Evolutionary conservation across 2,113 vertebrate genomes (phyloP).

Genomic region (Rhinoptilus africanus): DNA sequence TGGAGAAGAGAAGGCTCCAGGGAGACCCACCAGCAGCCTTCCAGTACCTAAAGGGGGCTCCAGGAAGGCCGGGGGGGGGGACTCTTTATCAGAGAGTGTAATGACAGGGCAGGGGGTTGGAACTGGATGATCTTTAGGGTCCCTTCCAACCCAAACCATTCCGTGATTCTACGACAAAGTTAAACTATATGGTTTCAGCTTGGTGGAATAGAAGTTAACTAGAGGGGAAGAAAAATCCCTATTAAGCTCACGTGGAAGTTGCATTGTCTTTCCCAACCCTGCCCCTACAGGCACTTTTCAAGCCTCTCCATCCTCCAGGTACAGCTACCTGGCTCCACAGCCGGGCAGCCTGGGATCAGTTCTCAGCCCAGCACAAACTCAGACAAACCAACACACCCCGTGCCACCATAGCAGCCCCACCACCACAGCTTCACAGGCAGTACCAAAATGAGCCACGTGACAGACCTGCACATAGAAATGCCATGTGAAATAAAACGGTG

Average conservation of each 20-base stretch:
- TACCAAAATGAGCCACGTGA: background rate
- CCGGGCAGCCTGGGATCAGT: background rate
- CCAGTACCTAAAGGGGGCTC: background rate
- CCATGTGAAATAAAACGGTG: accelerated
- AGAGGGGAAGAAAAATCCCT: background rate
- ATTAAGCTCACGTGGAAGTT: background rate
- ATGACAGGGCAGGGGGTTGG: background rate
- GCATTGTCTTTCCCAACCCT: background rate
- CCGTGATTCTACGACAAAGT: background rate
- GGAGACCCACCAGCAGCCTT: background rate
- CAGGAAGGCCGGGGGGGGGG: background rate
- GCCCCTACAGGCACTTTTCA: background rate
- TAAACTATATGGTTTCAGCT: background rate
- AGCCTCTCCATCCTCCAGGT: background rate
- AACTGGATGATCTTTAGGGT: background rate
- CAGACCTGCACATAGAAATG: accelerated
- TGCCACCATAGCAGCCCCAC: accelerated
- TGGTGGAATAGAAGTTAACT: background rate
- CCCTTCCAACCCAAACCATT: background rate
- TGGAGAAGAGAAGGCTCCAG: background rate
- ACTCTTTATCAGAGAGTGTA: background rate
- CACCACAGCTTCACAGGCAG: background rate
- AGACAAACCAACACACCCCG: background rate
- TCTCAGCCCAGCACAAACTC: background rate
- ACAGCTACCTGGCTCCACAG: background rate